Conservation (phyloP, 2,888 invertebrate genomes). For the Agonopterix subpropinquella region DNA sequence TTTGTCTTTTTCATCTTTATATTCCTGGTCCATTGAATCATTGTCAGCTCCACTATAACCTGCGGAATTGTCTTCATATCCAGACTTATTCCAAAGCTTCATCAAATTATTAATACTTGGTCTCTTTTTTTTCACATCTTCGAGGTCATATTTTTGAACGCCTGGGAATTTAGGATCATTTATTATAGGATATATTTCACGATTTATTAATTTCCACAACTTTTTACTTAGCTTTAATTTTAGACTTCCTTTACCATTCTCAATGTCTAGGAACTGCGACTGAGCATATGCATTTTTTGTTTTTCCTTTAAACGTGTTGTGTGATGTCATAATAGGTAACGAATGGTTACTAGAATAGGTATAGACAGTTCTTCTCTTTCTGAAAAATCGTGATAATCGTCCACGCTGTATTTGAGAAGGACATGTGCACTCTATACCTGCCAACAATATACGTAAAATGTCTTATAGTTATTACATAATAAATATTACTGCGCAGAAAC, state of each 20-base stretch:
- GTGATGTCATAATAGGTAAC: neutral
- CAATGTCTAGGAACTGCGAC: neutral
- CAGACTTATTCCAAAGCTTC: neutral
- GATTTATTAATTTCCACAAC: neutral
- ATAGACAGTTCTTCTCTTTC: neutral
- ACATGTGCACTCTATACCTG: constrained; percentile 8
- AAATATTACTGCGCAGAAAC: too few relatives aligned
- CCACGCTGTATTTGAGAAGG: constrained; percentile 5
- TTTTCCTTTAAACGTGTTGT: neutral
- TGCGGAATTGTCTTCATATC: neutral
- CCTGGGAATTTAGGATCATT: neutral
- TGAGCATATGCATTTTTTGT: neutral
- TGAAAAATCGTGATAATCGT: constrained; percentile 4
- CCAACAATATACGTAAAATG: constrained; percentile 8
- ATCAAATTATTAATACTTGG: neutral
- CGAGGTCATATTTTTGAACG: neutral
- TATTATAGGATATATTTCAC: neutral
- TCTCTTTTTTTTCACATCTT: neutral
- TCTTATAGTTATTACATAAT: neutral
- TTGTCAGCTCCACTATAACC: neutral
- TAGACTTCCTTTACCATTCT: neutral
- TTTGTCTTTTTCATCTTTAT: neutral
- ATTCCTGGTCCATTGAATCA: neutral
- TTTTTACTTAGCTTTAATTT: neutral
- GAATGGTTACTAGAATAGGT: neutral